Base-by-base conservation (phyloP, 1,140 invertebrate species). In the Danaus plexippus region DNA sequence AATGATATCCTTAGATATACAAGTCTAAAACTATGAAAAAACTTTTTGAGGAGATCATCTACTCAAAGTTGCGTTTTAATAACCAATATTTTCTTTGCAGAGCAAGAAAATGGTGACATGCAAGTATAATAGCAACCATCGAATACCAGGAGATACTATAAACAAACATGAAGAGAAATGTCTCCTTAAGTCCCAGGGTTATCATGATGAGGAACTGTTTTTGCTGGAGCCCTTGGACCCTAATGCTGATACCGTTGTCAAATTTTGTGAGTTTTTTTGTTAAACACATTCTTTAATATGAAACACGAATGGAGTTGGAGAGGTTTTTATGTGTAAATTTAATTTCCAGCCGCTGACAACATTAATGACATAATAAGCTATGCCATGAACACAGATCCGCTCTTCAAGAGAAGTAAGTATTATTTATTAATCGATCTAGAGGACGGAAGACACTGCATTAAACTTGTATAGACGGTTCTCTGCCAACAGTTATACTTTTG, bases 321-420 rank as follows among this genome's bases (percentile, higher is more conserved):
- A 32, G 22, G 0, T 32, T 4, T 32, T 32, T 45, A 50, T 45
- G 10, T 9, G 32, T 42, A 53, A 11, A 41, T 9, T 32, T 46
- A 57, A 56, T 8, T 78, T 78, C 49, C 67, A 85, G 81, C 47
- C 54, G 65, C 69, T 55, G 56, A 71, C 11, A 61, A 75, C 45
- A 78, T 85, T 52, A 43, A 62, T 22, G n/a, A 69, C 8, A 75
- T 85, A 47, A 70, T 83, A 53, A 59, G 71, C 9, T 52, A 69
- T 56, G 73, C 77, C 41, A 58, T 76, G n/a, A 65, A 59, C 52
- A 45, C 43, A 32, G 68, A 83, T 56, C 64, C 73, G 51, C 45
- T 52, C 12, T 77, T 81, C 44, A 77, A 71, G 52, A 80, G 43
- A 77, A 77, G 81, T 85, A 78, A 57, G 15, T 46, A 12, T 47